Base-by-base conservation (phyloP, 2,797 vertebrate species). In the Amphiprion clarkii region DNA sequence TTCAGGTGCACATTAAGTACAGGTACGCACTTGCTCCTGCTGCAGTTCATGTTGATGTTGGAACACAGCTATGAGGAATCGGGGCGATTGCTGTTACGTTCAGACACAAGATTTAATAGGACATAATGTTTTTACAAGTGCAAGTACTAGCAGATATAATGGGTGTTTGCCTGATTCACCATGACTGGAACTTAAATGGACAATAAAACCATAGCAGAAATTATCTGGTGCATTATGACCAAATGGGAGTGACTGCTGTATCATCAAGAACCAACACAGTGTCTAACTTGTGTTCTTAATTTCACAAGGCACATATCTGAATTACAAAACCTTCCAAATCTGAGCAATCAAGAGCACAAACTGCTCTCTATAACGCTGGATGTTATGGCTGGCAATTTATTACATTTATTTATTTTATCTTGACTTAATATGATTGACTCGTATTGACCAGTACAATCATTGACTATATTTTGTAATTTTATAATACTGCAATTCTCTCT, bases 141-240 rank as follows among this genome's bases (percentile, higher is more conserved):
- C 2, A 25, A 12, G 21, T 23, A 60, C 4, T 31, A 42, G 29
- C 27, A 54, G 10, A 54, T 42, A 33, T 27, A 25, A 57, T 46
- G 61, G 52, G 23, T 39, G 21, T 56, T 62, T 36, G 65, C 19
- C 66, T 49, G 3, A 52, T 64, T 63, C 7, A 56, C 49, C 25
- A 48, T n/a, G 25, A 14, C 19, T 55, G 51, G n/a, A 25, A 42
- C 48, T 46, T 56, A 19, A 23, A 67, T 57, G 51, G 55, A 9
- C 44, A 5, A 13, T 27, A 13, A 42, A 60, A 62, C 27, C 49
- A 67, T 25, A 17, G 55, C 7, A 49, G 21, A 12, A 36, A 64
- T 65, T 12, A 31, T 36, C 21, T 67, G 48, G 13, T 6, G 31
- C 14, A 19, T 21, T 49, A 51, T 46, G 63, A 40, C 46, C 16